Base-by-base conservation (phyloP, 1,140 invertebrate species). In the Tetramorium parvispinum region DNA sequence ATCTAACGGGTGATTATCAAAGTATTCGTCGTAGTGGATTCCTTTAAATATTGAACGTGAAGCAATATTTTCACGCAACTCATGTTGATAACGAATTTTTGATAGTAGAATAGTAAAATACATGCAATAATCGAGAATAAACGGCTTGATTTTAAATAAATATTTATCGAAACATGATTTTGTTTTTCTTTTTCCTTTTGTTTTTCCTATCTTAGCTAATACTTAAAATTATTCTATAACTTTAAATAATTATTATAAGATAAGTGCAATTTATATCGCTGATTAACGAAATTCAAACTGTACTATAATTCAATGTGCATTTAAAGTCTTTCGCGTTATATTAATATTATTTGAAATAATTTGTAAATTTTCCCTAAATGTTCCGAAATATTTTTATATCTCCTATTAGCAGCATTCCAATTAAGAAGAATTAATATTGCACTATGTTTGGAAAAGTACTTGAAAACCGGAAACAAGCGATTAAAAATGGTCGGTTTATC, bases 401-500 rank as follows among this genome's bases (percentile, higher is more conserved):
- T 37, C 6, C 32, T 4, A 21, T 73, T 73, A 16, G n/a, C 7
- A 6, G n/a, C 13, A 66, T 46, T 46, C 13, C 6, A 49, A 49
- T 11, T 49, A 49, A 49, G 0, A 46, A 27, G 7, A 10, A 51
- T 70, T 49, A 32, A 2, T 21, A 53, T 53, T 18, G 6, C 40
- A 1, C 32, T n/a, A 0, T 18, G 5, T 77, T 77, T 24, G 18
- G 16, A 37, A 51, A 79, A 53, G 8, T 53, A 66, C 3, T 79
- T 79, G 46, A 79, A 75, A 57, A 18, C 13, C 16, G 18, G 10
- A 65, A 49, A 49, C 11, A 65, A 43, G 6, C 2, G 7, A 66
- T 79, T 61, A 77, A n/a, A 77, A 63, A 2, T 61, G 43, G 21
- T 59, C 40, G 6, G 6, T 10, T 77, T 61, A 61, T 77, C 21